A percentile compares a stretch with the other conserved stretches of the same genome.
phyloP scores from a whole-genome alignment of 2,888 invertebrate genomes.

The Cistogaster globosa region DNA sequence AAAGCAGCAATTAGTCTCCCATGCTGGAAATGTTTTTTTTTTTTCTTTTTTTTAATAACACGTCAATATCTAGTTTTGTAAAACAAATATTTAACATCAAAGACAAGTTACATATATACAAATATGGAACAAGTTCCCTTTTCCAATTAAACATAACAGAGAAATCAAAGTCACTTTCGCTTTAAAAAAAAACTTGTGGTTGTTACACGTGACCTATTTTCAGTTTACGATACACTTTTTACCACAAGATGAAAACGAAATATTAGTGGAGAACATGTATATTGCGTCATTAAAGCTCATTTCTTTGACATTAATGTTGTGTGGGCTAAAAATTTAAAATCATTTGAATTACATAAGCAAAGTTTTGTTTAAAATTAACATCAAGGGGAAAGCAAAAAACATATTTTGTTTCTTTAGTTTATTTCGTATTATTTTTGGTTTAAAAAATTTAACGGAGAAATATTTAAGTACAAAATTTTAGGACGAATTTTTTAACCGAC shows the following conservation, averaged over 20 bases:
- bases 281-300: not conserved
- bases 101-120: too few species aligned
- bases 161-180: conserved; percentile 17
- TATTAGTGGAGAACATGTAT: not conserved
- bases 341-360: not conserved
- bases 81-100: too few species aligned
- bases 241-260: not conserved
- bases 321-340: conserved; percentile 37
- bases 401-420: not conserved
- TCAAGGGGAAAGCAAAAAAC: not conserved
- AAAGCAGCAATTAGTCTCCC: too few species aligned
- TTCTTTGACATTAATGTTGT: conserved; percentile 12
- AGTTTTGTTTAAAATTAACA: not conserved
- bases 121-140: too few species aligned
- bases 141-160: not conserved
- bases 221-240: not conserved
- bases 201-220: not conserved
- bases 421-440: not conserved
- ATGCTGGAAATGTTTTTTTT: too few species aligned
- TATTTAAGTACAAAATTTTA: too few species aligned
- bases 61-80: too few species aligned
- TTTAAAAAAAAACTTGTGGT: conserved; percentile 5
- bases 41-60: too few species aligned
- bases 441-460: too few species aligned
- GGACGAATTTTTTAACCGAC: too few species aligned